A percentile compares a stretch with the other conserved stretches of the same genome.
phyloP scores from a whole-genome alignment of 1,140 invertebrate species.

The Anadara kagoshimensis region DNA sequence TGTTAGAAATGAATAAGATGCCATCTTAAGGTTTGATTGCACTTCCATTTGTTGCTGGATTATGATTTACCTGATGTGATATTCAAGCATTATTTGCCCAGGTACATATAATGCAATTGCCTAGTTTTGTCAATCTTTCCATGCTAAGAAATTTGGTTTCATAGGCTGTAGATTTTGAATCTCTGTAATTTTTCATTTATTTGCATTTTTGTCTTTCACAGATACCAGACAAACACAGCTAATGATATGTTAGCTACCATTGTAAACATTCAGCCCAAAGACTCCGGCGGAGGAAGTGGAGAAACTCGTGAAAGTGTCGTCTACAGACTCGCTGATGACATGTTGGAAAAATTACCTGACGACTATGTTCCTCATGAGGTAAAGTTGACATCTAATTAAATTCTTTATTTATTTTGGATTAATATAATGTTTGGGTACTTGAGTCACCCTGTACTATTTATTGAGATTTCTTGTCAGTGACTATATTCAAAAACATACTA shows the following conservation, averaged over 20 bases:
- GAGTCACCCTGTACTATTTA: too few species aligned
- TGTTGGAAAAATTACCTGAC: slow-evolving; percentile 92
- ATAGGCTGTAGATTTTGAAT: too few species aligned
- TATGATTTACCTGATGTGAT: too few species aligned
- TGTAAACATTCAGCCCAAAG: slow-evolving; percentile 95
- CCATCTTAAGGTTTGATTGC: too few species aligned
- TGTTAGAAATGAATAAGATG: background rate
- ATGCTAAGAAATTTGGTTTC: too few species aligned
- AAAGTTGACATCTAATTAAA: background rate
- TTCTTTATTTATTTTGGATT: background rate
- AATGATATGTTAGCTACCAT: slow-evolving; percentile 93
- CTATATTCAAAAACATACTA: background rate
- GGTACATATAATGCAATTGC: too few species aligned
- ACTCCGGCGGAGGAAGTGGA: slow-evolving; percentile 83
- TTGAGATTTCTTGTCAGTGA: too few species aligned
- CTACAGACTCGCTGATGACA: slow-evolving; percentile 93
- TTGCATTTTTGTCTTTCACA: slow-evolving; percentile 8
- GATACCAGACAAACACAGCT: slow-evolving; percentile 74
- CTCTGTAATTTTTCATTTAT: too few species aligned
- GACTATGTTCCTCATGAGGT: slow-evolving; percentile 95
- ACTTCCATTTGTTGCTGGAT: too few species aligned
- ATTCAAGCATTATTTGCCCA: too few species aligned
- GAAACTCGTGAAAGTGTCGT: slow-evolving; percentile 94
- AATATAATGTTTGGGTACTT: too few species aligned
- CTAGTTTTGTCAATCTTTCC: too few species aligned